A percentile compares a stretch with the other conserved stretches of the same genome.
These are phyloP conservation scores for Rhopilema esculentum DNA, from an alignment of 30 jellyfish, hydroid and myxozoan species.

Conservation along the genomic window DNA sequence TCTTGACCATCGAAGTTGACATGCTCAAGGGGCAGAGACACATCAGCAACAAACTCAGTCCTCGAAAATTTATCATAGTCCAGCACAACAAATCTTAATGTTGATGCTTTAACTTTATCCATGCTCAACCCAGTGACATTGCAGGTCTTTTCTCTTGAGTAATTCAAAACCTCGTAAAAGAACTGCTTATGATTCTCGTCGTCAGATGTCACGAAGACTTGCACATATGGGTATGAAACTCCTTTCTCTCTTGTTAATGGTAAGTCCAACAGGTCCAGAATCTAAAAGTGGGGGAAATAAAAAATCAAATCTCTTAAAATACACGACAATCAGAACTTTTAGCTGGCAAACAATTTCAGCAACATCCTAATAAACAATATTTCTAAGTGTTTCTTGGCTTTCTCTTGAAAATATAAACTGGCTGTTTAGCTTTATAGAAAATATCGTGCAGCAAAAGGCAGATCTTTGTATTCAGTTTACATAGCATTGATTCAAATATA, in stretches of 20 bases:
- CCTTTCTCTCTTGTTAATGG: slow-evolving; percentile 92
- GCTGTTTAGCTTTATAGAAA: no score
- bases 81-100: slow-evolving; percentile 79
- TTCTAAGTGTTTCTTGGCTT: neutral
- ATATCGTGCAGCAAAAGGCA: no score
- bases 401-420: no score
- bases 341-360: no score
- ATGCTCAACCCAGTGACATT: slow-evolving; percentile 61
- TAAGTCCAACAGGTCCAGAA: slow-evolving; percentile 79
- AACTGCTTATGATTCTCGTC: slow-evolving; percentile 44
- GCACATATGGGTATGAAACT: slow-evolving; percentile 88
- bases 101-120: slow-evolving; percentile 54
- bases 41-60: slow-evolving; percentile 94
- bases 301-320: no score
- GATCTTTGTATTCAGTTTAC: no score
- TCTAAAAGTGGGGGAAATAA: slow-evolving; percentile 30
- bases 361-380: no score
- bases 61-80: slow-evolving; percentile 93
- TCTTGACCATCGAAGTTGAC: slow-evolving; percentile 79
- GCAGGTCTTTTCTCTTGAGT: slow-evolving; percentile 83
- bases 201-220: slow-evolving; percentile 70
- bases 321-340: no score
- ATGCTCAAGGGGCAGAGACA: slow-evolving; percentile 71
- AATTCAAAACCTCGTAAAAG: slow-evolving; percentile 75
- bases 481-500: no score